phyloP scores from a whole-genome alignment of 2,888 invertebrate species.

The Drosophila incognita region DNA sequence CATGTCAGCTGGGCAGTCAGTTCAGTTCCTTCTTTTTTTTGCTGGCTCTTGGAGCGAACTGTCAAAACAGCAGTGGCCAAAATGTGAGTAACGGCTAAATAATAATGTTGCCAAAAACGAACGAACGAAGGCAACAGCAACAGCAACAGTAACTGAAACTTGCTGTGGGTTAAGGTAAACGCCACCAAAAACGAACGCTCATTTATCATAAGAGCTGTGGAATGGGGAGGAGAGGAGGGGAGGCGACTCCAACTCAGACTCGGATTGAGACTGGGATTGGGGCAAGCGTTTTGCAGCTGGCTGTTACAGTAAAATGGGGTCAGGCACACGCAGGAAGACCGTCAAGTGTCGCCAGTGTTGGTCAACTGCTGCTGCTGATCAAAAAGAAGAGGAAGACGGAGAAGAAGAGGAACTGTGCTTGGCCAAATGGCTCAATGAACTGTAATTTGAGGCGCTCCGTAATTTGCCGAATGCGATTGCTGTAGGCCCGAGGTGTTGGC shows the following conservation, averaged over 20 bases:
- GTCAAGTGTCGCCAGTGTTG: constrained; percentile 66
- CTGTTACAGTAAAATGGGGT: constrained; percentile 58
- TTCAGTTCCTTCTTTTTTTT: constrained; percentile 36
- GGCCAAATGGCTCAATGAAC: constrained; percentile 77
- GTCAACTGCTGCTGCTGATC: background rate
- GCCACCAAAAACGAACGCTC: constrained; percentile 54
- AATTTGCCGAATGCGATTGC: constrained; percentile 58
- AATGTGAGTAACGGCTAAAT: constrained; percentile 80
- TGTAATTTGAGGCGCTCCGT: constrained; percentile 72
- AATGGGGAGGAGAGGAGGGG: background rate
- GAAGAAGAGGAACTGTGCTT: constrained; percentile 39
- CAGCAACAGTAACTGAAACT: constrained; percentile 38
- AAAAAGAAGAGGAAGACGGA: background rate
- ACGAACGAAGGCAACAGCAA: constrained; percentile 14
- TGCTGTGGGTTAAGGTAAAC: constrained; percentile 58
- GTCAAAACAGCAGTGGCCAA: constrained; percentile 75
- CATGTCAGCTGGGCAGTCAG: constrained; percentile 40
- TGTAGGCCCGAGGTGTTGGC: constrained; percentile 61
- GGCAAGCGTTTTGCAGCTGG: constrained; percentile 59
- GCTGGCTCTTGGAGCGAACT: constrained; percentile 35
- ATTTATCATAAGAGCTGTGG: constrained; percentile 64
- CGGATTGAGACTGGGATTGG: background rate
- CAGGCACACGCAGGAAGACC: constrained; percentile 67
- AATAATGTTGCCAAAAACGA: constrained; percentile 63
- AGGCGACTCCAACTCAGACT: background rate